These are phyloP conservation scores for Meloidogyne floridensis DNA, from an alignment of 1,140 invertebrate species.

Conservation along the genomic window DNA sequence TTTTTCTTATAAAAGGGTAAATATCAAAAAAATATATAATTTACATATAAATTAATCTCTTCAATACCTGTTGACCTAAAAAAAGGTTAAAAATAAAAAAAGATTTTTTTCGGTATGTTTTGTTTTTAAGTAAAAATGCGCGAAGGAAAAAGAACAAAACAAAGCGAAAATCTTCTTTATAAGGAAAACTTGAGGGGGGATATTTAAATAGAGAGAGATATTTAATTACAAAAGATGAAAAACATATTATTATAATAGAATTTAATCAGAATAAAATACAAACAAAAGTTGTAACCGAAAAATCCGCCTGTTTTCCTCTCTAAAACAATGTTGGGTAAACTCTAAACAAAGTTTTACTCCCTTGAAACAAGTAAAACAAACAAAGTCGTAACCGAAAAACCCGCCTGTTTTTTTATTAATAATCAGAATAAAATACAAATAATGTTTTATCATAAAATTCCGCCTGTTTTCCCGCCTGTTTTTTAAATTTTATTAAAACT, in stretches of 20 bases:
- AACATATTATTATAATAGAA: background rate
- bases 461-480: too few relatives aligned
- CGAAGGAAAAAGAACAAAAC: background rate
- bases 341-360: too few relatives aligned
- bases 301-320: too few relatives aligned
- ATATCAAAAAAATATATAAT: conserved; percentile 6
- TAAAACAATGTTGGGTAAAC: too few relatives aligned
- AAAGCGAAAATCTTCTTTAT: background rate
- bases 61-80: conserved; percentile 4
- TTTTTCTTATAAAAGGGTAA: background rate
- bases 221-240: background rate
- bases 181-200: background rate
- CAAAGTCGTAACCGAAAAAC: too few relatives aligned
- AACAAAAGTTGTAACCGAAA: too few relatives aligned
- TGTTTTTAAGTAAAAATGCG: background rate
- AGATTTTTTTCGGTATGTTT: background rate
- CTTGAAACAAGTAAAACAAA: too few relatives aligned
- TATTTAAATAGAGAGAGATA: background rate
- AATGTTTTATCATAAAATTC: too few relatives aligned
- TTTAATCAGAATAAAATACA: too few relatives aligned
- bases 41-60: conserved; percentile 4
- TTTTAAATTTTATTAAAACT: too few relatives aligned
- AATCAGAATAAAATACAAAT: too few relatives aligned
- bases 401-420: too few relatives aligned
- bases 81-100: background rate